A percentile compares a stretch with the other conserved stretches of the same genome.
These are phyloP conservation scores for Drosophila leonis DNA, from an alignment of 2,888 invertebrate species.

Conservation along the genomic window DNA sequence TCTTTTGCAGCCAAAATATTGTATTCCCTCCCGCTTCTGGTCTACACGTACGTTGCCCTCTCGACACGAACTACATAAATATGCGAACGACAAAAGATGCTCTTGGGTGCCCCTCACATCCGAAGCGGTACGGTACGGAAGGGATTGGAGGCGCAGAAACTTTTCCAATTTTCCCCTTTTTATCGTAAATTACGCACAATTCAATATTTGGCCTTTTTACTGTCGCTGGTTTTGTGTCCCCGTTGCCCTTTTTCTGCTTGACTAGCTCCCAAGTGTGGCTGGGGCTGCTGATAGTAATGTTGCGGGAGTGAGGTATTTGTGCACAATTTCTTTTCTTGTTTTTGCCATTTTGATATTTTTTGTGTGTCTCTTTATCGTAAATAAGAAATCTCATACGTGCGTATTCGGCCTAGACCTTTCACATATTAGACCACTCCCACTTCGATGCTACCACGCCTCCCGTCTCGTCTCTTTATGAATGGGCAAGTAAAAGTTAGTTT, in stretches of 20 bases:
- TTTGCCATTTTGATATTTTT: conserved; percentile 73
- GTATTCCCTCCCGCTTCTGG: background rate
- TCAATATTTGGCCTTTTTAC: conserved; percentile 82
- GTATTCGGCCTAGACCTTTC: conserved; percentile 52
- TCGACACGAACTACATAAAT: conserved; percentile 78
- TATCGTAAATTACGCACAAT: conserved; percentile 82
- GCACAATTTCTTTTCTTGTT: conserved; percentile 62
- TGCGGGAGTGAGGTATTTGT: conserved; percentile 29
- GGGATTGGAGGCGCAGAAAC: conserved; percentile 52
- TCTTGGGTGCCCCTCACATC: conserved; percentile 26
- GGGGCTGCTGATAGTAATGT: conserved; percentile 12
- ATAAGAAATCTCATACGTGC: conserved; percentile 83
- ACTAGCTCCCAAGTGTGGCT: conserved; percentile 55
- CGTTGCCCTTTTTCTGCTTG: conserved; percentile 75
- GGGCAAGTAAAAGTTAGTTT: conserved; percentile 67
- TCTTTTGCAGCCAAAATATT: conserved; percentile 32
- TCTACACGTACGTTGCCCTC: conserved; percentile 63
- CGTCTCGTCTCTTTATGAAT: conserved; percentile 68
- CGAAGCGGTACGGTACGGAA: conserved; percentile 6
- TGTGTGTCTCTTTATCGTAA: conserved; percentile 82
- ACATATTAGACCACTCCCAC: background rate
- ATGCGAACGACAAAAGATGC: conserved; percentile 63
- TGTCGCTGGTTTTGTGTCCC: conserved; percentile 64
- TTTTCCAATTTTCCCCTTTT: conserved; percentile 84
- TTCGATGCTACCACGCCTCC: background rate